Percentiles rank a stretch among this genome's conserved stretches.
phyloP scores from a whole-genome alignment of 2,113 vertebrate genomes.

The Hippopotamus amphibius region DNA sequence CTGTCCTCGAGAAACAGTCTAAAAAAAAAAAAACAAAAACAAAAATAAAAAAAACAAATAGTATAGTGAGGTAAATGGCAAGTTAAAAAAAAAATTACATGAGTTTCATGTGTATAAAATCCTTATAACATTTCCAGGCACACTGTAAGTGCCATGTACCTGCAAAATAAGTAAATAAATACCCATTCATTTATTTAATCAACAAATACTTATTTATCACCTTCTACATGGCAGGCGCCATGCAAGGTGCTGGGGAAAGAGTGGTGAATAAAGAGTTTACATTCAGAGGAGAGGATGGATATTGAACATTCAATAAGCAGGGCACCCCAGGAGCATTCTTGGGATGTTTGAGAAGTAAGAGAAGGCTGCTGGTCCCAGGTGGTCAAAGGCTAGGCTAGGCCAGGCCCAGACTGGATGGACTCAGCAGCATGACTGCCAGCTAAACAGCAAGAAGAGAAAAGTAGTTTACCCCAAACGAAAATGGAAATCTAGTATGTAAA shows the following conservation, averaged over 20 bases:
- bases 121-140: not conserved
- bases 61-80: not conserved
- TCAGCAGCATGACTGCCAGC: not conserved
- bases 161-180: conserved; percentile 8
- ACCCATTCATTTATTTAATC: not conserved
- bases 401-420: not conserved
- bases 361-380: not conserved
- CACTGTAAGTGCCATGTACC: not conserved
- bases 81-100: not conserved
- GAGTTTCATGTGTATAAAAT: not conserved
- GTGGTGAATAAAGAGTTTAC: not conserved
- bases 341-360: not conserved
- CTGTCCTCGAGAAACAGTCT: conserved; percentile 4
- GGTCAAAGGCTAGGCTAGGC: not conserved
- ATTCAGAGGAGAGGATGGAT: not conserved
- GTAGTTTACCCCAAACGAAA: not conserved
- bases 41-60: too few species aligned
- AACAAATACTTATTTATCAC: not conserved
- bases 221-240: not conserved
- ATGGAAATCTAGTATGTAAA: conserved; percentile 32
- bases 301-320: not conserved
- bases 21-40: too few species aligned
- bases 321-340: not conserved
- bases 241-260: not conserved
- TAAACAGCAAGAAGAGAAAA: not conserved